These are phyloP conservation scores for Rattus norvegicus DNA, from an alignment of 2,113 vertebrate genomes.

Conservation along the genomic window DNA sequence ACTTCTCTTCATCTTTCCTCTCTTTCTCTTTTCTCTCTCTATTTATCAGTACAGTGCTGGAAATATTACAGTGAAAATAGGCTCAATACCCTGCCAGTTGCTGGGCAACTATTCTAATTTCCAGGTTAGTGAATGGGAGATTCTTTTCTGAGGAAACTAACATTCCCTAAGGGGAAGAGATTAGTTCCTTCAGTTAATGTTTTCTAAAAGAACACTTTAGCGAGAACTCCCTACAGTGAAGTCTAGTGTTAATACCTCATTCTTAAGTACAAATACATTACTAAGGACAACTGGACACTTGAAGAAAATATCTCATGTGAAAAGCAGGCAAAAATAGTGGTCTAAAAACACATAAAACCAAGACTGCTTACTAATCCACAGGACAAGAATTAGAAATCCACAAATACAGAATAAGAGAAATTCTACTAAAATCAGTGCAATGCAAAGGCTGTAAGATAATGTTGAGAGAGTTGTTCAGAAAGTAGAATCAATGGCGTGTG, in stretches of 20 bases:
- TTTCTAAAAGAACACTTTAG: neutral
- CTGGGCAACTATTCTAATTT: neutral
- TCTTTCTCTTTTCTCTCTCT: neutral
- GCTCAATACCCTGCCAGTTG: neutral
- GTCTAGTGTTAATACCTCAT: neutral
- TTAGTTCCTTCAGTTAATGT: neutral
- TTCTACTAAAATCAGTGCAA: neutral
- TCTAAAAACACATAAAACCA: slow-evolving; percentile 36
- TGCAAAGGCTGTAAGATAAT: neutral
- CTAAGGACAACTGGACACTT: slow-evolving; percentile 26
- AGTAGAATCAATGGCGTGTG: neutral
- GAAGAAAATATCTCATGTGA: neutral
- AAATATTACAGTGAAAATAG: slow-evolving; percentile 16
- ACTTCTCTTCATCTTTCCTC: neutral
- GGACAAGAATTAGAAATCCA: slow-evolving; percentile 25
- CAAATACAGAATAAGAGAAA: slow-evolving; percentile 18
- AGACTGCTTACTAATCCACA: slow-evolving; percentile 36
- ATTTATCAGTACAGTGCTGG: neutral
- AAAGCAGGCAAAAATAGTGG: neutral
- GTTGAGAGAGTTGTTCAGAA: slow-evolving; percentile 13
- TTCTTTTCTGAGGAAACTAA: slow-evolving; percentile 4
- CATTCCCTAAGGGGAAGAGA: neutral
- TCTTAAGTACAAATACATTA: neutral
- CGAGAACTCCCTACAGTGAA: neutral
- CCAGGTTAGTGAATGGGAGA: neutral